These are phyloP conservation scores for Nothura maculosa DNA, from an alignment of 2,797 vertebrate genomes.

Conservation along the genomic window DNA sequence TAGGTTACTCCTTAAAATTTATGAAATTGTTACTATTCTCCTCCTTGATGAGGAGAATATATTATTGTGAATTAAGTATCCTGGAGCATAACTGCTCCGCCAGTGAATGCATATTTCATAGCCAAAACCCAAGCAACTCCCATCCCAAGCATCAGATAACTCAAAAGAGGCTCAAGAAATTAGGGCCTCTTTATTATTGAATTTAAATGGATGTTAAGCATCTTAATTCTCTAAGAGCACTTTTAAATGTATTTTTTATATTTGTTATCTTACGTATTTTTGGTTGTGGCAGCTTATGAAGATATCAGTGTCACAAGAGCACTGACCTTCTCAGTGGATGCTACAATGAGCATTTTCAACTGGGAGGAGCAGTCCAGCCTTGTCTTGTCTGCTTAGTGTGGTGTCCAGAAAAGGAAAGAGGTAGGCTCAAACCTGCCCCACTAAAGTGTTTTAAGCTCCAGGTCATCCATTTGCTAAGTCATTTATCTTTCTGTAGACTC, in stretches of 20 bases:
- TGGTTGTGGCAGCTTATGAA: not conserved
- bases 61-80: not conserved
- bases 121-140: not conserved
- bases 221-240: not conserved
- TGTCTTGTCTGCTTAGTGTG: not conserved
- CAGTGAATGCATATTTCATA: not conserved
- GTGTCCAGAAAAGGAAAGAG: not conserved
- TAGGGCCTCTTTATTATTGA: not conserved
- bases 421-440: not conserved
- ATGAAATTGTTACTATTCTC: not conserved
- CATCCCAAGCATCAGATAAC: not conserved
- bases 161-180: not conserved
- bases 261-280: constrained; percentile 1
- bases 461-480: not conserved
- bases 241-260: not conserved
- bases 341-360: not conserved
- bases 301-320: not conserved
- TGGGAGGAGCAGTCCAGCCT: not conserved
- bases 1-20: not conserved
- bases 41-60: not conserved
- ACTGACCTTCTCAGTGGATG: not conserved
- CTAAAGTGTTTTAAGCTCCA: constrained; percentile 7
- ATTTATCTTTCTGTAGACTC: not conserved
- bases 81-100: not conserved
- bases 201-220: not conserved